phyloP scores from a whole-genome alignment of 2,113 vertebrate species.

The Crotalus helleri region DNA sequence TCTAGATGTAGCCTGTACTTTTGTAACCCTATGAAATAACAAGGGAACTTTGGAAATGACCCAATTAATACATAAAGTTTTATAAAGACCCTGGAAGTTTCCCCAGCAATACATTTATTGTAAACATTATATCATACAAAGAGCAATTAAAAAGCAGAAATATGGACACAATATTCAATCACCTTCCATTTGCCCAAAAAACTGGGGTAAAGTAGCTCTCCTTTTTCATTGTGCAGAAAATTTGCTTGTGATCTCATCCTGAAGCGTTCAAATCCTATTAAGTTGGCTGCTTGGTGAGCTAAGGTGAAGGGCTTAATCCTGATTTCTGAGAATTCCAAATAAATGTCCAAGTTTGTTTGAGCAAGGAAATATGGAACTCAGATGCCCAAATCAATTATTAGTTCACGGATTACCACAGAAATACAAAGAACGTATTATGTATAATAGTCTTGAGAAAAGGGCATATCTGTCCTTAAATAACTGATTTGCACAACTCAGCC shows the following conservation, averaged over 20 bases:
- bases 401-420: slow-evolving; percentile 53
- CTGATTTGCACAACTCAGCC: slow-evolving; percentile 4
- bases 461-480: slow-evolving; percentile 20
- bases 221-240: background rate
- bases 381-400: slow-evolving; percentile 43
- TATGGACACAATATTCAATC: background rate
- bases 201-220: background rate
- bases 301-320: background rate
- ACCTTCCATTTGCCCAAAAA: background rate
- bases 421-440: slow-evolving; percentile 45
- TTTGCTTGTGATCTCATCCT: background rate
- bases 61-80: background rate
- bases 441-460: background rate
- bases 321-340: slow-evolving; percentile 28
- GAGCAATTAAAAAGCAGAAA: background rate
- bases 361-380: slow-evolving; percentile 33
- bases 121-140: background rate
- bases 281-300: background rate
- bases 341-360: slow-evolving; percentile 20
- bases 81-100: background rate
- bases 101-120: background rate
- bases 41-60: background rate
- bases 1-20: background rate
- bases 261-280: background rate
- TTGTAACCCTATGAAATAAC: background rate